A percentile compares a stretch with the other conserved stretches of the same genome.
Evolutionary conservation across 2,113 vertebrate genomes (phyloP).

Genomic region (Bettongia penicillata): DNA sequence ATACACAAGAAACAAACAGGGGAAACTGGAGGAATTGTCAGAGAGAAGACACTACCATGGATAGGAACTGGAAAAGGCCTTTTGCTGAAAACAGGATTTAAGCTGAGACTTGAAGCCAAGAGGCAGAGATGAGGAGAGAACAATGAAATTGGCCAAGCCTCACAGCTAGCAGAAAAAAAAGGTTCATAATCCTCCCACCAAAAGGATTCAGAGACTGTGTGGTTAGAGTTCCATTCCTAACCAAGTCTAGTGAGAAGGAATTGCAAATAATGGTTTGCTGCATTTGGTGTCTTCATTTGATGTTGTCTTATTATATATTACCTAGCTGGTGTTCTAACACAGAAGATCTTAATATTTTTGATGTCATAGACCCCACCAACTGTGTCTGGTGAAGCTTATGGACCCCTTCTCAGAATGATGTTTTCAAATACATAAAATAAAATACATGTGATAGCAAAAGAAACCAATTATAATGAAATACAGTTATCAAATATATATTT

Average conservation of each 20-base stretch:
- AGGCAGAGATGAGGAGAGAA: background rate
- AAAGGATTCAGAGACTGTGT: background rate
- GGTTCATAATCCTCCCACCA: background rate
- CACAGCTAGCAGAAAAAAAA: background rate
- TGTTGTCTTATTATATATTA: background rate
- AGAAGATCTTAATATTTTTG: background rate
- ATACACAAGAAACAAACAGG: background rate
- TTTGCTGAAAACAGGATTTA: background rate
- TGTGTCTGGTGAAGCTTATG: background rate
- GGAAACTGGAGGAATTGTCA: background rate
- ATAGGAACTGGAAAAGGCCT: background rate
- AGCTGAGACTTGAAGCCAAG: background rate
- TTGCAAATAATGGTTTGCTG: background rate
- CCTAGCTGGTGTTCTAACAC: background rate
- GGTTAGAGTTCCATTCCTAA: background rate
- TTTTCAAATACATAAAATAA: background rate
- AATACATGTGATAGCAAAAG: background rate
- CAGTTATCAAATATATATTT: background rate
- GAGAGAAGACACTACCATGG: background rate
- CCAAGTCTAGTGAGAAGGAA: background rate
- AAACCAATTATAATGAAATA: background rate
- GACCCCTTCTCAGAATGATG: background rate
- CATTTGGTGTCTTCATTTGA: background rate
- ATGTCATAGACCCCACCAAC: background rate
- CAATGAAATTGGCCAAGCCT: background rate